Evolutionary conservation across 2,113 vertebrate species (phyloP), one percentile per base, ranked within the genome.

Genomic region (Poecile atricapillus): DNA sequence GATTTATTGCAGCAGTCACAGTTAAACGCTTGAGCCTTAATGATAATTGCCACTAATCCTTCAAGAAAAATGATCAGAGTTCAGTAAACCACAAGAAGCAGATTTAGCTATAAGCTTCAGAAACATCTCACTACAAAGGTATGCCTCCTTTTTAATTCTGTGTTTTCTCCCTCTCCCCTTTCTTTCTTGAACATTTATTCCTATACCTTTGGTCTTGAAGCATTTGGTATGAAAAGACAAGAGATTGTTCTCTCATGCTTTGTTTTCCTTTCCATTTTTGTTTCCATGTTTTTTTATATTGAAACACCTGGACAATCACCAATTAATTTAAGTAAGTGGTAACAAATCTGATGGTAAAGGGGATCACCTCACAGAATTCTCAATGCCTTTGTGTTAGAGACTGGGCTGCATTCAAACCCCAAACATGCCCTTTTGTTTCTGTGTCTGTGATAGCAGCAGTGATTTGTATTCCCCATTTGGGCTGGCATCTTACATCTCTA

Each of bases 1-100:
- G 99, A 99, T 99, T 99, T 99, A 99, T 99, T 98, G 97, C 98
- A 94, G 94, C 98, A 98, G 98, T 99, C 98, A 98, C 98, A 99
- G 98, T 98, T 99, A 99, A 99, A 98, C 95, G 97, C 98, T 99
- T 98, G 97, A 98, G 98, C 98, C 97, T 97, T 98, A 99, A 99
- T 98, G 98, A 98, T 99, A 98, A 99, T 99, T 98, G 98, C 98
- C 98, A 98, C 98, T 99, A 98, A 98, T 98, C 97, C 97, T 98
- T 98, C 98, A 98, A 97, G 97, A 98, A 98, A 97, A 97, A 98
- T 98, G 88, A 98, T 98, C 98, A 98, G 98, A 98, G 97, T 97
- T 98, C 97, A 97, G 95, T 98, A 98, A 97, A 97, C 87, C 88
- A 70, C 93, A 96, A 96, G 97, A 87, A 98, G 67, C 87, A 96